Evolutionary conservation across 1,140 invertebrate species (phyloP).

Genomic region (Proales similis): DNA sequence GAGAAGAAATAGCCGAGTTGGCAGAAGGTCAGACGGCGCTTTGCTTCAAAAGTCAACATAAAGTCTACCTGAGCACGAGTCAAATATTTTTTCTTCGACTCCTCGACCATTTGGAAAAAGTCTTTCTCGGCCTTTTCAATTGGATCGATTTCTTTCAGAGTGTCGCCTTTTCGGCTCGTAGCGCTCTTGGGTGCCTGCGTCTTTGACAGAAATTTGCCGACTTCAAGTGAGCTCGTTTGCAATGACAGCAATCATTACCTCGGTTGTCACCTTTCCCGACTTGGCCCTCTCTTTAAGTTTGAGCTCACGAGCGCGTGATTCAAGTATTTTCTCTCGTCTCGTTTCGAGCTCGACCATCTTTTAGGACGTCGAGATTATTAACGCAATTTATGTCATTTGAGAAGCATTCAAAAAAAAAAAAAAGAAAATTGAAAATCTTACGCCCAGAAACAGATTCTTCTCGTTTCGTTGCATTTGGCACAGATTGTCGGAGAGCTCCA

Average conservation of each 20-base stretch:
- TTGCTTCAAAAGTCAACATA: too few relatives aligned
- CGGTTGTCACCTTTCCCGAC: too few relatives aligned
- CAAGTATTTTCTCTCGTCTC: conserved; percentile 79
- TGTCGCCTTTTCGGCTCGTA: conserved; percentile 9
- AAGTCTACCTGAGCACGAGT: too few relatives aligned
- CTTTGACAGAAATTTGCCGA: too few relatives aligned
- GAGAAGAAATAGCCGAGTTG: too few relatives aligned
- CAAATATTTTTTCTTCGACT: too few relatives aligned
- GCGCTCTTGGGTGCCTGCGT: too few relatives aligned
- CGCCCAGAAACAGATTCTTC: conserved; percentile 72
- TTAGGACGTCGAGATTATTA: conserved; percentile 24
- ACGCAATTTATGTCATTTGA: neutral
- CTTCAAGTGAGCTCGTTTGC: too few relatives aligned
- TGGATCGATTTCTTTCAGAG: conserved; percentile 33
- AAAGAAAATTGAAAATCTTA: too few relatives aligned
- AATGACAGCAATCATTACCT: too few relatives aligned
- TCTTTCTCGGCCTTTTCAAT: conserved; percentile 39
- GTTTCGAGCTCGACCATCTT: conserved; percentile 78
- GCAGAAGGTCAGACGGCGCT: too few relatives aligned
- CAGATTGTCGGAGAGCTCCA: conserved; percentile 76
- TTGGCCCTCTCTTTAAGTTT: conserved; percentile 50
- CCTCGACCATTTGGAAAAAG: conserved; percentile 38
- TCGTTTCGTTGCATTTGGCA: conserved; percentile 74
- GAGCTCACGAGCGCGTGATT: conserved; percentile 64
- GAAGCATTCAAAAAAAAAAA: too few relatives aligned